A percentile compares a stretch with the other conserved stretches of the same genome.
These are phyloP conservation scores for Diplogasteroides magnus DNA, from an alignment of 1,140 invertebrate genomes.

Conservation along the genomic window DNA sequence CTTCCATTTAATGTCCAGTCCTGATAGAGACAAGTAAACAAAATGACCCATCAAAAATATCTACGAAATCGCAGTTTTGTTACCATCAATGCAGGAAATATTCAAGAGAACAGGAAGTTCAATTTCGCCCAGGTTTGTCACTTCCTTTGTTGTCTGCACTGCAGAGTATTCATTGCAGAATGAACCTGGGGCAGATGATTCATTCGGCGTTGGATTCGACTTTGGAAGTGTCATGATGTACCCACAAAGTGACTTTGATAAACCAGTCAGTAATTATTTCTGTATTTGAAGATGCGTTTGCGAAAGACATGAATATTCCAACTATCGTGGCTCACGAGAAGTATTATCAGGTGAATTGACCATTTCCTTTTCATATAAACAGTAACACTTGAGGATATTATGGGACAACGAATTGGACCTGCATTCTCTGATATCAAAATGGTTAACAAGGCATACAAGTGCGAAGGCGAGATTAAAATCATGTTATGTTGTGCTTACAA, in stretches of 20 bases:
- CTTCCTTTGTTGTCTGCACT: neutral
- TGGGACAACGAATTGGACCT: neutral
- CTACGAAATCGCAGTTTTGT: neutral
- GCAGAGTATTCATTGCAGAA: slow-evolving; percentile 5
- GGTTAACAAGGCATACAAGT: neutral
- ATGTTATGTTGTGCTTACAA: too few relatives aligned
- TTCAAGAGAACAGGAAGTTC: slow-evolving; percentile 14
- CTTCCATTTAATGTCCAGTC: slow-evolving; percentile 27
- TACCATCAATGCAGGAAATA: neutral
- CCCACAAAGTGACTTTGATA: neutral
- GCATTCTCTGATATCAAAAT: neutral
- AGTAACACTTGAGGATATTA: too few relatives aligned
- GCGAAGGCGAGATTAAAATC: neutral
- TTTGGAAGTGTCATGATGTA: slow-evolving; percentile 36
- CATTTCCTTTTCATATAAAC: too few relatives aligned
- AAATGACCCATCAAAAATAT: neutral
- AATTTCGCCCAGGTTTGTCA: slow-evolving; percentile 17
- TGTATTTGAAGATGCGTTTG: neutral
- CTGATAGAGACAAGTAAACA: slow-evolving; percentile 28
- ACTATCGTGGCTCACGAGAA: neutral
- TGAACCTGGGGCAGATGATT: slow-evolving; percentile 23
- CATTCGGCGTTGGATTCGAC: slow-evolving; percentile 31
- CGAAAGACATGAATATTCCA: neutral
- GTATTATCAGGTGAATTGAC: too few relatives aligned
- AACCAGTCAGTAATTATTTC: neutral